Evolutionary conservation across 1,140 invertebrate genomes (phyloP).

Genomic region (Diabrotica virgifera): DNA sequence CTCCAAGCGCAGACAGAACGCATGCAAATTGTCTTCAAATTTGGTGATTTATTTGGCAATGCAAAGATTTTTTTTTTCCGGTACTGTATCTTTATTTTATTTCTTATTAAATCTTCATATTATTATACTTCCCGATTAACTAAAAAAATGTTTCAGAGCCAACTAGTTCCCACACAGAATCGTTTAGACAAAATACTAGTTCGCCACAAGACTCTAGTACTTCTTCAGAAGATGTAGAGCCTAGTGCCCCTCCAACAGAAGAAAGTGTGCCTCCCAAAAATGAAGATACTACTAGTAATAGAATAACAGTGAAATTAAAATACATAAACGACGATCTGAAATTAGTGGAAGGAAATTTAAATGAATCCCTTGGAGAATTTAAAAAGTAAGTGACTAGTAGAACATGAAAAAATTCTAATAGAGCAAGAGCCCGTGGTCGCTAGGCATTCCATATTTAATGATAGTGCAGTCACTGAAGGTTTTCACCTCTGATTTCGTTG

Average conservation of each 20-base stretch:
- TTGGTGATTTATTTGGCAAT: too few species aligned
- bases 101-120: too few species aligned
- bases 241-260: slow-evolving; percentile 3
- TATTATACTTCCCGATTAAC: too few species aligned
- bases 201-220: neutral
- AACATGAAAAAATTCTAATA: neutral
- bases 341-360: slow-evolving; percentile 70
- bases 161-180: neutral
- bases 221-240: slow-evolving; percentile 2
- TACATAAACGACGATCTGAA: slow-evolving; percentile 84
- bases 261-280: slow-evolving; percentile 5
- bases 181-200: neutral
- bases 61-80: too few species aligned
- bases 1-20: too few species aligned
- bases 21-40: too few species aligned
- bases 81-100: too few species aligned
- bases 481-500: too few species aligned
- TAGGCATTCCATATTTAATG: too few species aligned
- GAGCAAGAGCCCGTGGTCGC: too few species aligned
- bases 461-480: too few species aligned
- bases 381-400: slow-evolving; percentile 63
- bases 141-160: neutral
- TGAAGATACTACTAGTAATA: slow-evolving; percentile 41
- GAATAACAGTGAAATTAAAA: slow-evolving; percentile 75
- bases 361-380: slow-evolving; percentile 79